These are phyloP conservation scores for Centropyge bicolor DNA, from an alignment of 2,797 vertebrate species.

Conservation along the genomic window DNA sequence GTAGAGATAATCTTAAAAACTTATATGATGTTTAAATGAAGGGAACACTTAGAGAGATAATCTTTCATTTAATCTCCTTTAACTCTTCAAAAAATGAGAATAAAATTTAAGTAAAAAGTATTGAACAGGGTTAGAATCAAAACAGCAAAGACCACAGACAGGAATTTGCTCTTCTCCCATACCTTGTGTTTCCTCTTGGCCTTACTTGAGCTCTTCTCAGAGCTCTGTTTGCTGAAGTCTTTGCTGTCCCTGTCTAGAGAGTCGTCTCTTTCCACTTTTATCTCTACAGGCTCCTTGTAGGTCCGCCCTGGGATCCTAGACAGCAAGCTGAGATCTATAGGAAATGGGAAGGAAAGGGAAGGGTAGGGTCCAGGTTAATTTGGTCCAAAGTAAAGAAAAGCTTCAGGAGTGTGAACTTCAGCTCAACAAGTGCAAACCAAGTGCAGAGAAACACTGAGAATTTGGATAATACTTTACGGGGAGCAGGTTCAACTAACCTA, in stretches of 20 bases:
- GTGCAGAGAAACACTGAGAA: background rate
- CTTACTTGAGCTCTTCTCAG: slow-evolving; percentile 91
- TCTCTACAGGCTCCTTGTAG: slow-evolving; percentile 91
- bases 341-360: slow-evolving; percentile 47
- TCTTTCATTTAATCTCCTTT: background rate
- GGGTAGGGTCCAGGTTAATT: slow-evolving; percentile 12
- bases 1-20: background rate
- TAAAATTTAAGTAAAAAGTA: background rate
- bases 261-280: slow-evolving; percentile 92
- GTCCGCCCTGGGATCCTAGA: slow-evolving; percentile 94
- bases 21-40: background rate
- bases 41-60: background rate
- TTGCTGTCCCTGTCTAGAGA: slow-evolving; percentile 89
- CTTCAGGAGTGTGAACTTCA: background rate
- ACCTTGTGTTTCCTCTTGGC: slow-evolving; percentile 98
- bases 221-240: slow-evolving; percentile 90
- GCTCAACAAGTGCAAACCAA: slow-evolving; percentile 4
- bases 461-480: background rate
- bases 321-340: slow-evolving; percentile 92
- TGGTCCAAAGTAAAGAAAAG: slow-evolving; percentile 36
- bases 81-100: background rate
- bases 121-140: background rate
- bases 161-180: slow-evolving; percentile 34
- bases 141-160: background rate
- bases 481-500: slow-evolving; percentile 74